These are phyloP conservation scores for Osmoderma eremita DNA, from an alignment of 2,888 invertebrate genomes.

Conservation along the genomic window DNA sequence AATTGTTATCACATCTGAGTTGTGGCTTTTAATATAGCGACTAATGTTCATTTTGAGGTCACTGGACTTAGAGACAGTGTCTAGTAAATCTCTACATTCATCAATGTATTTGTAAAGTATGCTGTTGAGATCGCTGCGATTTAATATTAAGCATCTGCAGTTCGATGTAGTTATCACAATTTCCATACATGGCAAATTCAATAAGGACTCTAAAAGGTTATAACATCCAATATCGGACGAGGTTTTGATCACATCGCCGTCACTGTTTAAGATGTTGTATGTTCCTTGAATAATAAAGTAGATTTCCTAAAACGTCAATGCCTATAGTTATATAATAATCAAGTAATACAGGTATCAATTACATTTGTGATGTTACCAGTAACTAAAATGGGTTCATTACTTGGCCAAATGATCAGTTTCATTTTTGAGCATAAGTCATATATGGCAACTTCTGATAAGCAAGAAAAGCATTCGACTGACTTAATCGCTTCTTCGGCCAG, in stretches of 20 bases:
- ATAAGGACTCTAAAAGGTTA: slow-evolving; percentile 27
- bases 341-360: not conserved
- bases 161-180: slow-evolving; percentile 22
- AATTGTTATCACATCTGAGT: not conserved
- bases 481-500: slow-evolving; percentile 18
- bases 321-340: not conserved
- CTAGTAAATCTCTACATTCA: not conserved
- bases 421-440: slow-evolving; percentile 32
- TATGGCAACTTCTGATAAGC: slow-evolving; percentile 29
- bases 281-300: slow-evolving; percentile 26
- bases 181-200: slow-evolving; percentile 29
- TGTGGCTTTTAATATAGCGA: not conserved
- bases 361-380: slow-evolving; percentile 27
- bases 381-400: slow-evolving; percentile 31
- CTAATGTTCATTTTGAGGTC: slow-evolving; percentile 4
- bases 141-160: slow-evolving; percentile 9
- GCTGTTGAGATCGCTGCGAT: not conserved
- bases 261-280: slow-evolving; percentile 19
- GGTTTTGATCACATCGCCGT: slow-evolving; percentile 6
- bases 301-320: slow-evolving; percentile 15
- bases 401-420: slow-evolving; percentile 19
- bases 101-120: slow-evolving; percentile 10
- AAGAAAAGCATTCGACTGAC: slow-evolving; percentile 11
- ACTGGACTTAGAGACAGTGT: not conserved
- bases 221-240: slow-evolving; percentile 14